These are phyloP conservation scores for Drosophila buzzatii DNA, from an alignment of 2,888 invertebrate genomes.

Conservation along the genomic window DNA sequence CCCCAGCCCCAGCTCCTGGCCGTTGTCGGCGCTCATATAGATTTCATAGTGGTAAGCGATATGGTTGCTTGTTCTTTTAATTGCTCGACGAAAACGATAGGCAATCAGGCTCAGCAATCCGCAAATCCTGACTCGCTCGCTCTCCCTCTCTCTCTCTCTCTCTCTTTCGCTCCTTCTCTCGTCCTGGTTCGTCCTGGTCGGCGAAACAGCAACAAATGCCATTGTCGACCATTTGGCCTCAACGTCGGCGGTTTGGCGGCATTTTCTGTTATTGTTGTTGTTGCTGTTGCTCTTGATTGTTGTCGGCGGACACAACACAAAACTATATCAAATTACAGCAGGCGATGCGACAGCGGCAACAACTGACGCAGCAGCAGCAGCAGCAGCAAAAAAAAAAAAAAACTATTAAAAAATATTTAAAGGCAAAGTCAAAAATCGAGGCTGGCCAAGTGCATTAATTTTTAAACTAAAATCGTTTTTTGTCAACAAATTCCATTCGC, in stretches of 20 bases:
- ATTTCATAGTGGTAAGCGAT: slow-evolving; percentile 80
- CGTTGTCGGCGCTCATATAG: slow-evolving; percentile 53
- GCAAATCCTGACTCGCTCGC: slow-evolving; percentile 12
- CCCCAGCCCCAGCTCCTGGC: background rate
- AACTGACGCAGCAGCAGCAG: background rate
- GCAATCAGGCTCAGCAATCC: slow-evolving; percentile 60
- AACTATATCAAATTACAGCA: slow-evolving; percentile 76
- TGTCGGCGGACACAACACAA: slow-evolving; percentile 76
- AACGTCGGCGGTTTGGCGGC: slow-evolving; percentile 73
- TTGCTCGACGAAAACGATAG: slow-evolving; percentile 79
- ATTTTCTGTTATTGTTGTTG: slow-evolving; percentile 20
- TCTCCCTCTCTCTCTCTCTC: background rate
- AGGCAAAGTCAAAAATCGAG: background rate
- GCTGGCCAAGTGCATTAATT: slow-evolving; percentile 5
- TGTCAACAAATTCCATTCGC: background rate
- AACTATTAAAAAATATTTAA: background rate
- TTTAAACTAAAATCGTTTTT: background rate
- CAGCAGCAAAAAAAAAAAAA: background rate
- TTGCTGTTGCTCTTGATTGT: slow-evolving; percentile 31
- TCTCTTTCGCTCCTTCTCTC: too few relatives aligned
- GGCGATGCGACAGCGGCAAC: slow-evolving; percentile 8
- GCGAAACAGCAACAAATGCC: slow-evolving; percentile 43
- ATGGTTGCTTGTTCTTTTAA: slow-evolving; percentile 81
- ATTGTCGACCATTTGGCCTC: slow-evolving; percentile 41
- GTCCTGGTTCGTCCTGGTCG: slow-evolving; percentile 1